These are phyloP conservation scores for Patiria miniata DNA, from an alignment of 35 echinoderm and acorn worm species.

Conservation along the genomic window DNA sequence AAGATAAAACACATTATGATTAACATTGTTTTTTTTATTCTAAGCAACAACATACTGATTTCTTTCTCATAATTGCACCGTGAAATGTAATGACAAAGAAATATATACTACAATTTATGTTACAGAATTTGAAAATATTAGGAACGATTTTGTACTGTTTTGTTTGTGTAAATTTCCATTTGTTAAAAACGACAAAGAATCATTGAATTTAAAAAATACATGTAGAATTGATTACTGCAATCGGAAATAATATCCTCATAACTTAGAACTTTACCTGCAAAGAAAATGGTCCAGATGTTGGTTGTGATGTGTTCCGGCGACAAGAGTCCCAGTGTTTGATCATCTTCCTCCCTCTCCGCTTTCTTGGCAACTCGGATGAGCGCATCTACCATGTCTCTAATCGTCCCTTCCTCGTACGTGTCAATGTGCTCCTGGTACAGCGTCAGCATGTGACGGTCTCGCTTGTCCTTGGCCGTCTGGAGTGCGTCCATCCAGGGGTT, in stretches of 20 bases:
- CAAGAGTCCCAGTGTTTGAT: slow-evolving; percentile 60
- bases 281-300: slow-evolving; percentile 99
- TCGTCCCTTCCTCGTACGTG: slow-evolving; percentile 73
- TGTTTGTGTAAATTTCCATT: too few species aligned
- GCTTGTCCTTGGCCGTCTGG: slow-evolving; percentile 58
- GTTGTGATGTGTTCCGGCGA: slow-evolving; percentile 93
- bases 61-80: not conserved
- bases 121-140: too few species aligned
- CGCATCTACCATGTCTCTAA: slow-evolving; percentile 87
- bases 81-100: not conserved
- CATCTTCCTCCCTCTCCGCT: slow-evolving; percentile 67
- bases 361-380: slow-evolving; percentile 73
- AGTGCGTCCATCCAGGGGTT: slow-evolving; percentile 92
- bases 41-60: too few species aligned
- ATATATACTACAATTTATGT: not conserved
- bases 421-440: slow-evolving; percentile 82
- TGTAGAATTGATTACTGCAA: too few species aligned
- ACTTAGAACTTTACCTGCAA: slow-evolving; percentile 76
- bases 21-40: not conserved
- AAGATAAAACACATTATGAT: not conserved
- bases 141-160: too few species aligned
- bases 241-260: too few species aligned
- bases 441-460: slow-evolving; percentile 75
- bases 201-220: too few species aligned
- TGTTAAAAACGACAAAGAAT: too few species aligned